Evolutionary conservation across 2,888 invertebrate species (phyloP).

Genomic region (Thymelicus sylvestris): DNA sequence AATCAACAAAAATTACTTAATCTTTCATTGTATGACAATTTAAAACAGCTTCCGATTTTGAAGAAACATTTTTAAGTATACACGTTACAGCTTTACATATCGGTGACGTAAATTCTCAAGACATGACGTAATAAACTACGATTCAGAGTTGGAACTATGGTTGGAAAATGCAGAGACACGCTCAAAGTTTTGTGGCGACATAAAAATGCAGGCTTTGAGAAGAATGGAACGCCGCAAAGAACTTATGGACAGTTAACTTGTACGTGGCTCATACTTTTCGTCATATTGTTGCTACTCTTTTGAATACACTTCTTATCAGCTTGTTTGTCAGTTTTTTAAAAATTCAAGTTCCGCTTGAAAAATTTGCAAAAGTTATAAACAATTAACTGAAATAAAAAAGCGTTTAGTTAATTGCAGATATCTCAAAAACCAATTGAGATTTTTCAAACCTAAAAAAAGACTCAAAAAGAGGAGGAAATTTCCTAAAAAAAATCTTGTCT

Average conservation of each 20-base stretch:
- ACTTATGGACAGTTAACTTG: slow-evolving; percentile 23
- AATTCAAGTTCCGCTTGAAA: no score
- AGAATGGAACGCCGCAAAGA: slow-evolving; percentile 28
- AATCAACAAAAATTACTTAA: no score
- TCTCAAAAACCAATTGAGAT: no score
- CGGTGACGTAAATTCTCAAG: slow-evolving; percentile 13
- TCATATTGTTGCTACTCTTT: slow-evolving; percentile 25
- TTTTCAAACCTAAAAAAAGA: no score
- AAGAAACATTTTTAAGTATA: background rate
- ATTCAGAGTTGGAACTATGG: slow-evolving; percentile 31
- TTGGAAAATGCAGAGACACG: slow-evolving; percentile 29
- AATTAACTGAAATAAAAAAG: no score
- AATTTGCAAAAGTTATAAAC: no score
- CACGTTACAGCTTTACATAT: slow-evolving; percentile 1
- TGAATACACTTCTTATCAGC: slow-evolving; percentile 6
- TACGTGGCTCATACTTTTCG: slow-evolving; percentile 29
- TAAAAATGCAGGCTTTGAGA: slow-evolving; percentile 40
- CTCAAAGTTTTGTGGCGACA: slow-evolving; percentile 40
- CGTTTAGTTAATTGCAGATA: no score
- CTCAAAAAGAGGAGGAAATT: no score
- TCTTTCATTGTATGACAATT: background rate
- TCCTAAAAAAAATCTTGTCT: no score
- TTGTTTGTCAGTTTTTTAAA: no score
- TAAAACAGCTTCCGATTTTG: background rate
- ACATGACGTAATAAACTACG: slow-evolving; percentile 23